Evolutionary conservation across 2,888 invertebrate genomes (phyloP).

Genomic region (Heliconius erato): DNA sequence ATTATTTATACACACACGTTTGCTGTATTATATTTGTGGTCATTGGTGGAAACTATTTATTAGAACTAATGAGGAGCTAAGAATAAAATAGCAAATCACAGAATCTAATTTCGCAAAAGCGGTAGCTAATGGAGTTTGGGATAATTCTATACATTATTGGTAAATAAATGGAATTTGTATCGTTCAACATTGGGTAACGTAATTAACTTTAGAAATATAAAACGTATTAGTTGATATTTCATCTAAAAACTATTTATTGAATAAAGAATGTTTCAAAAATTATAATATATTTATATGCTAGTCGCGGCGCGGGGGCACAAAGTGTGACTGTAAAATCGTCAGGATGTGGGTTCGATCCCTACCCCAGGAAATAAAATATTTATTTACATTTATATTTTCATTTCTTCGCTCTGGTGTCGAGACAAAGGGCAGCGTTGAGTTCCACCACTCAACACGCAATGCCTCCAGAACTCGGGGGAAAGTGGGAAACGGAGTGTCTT

Average conservation of each 20-base stretch:
- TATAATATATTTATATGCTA: too few species aligned
- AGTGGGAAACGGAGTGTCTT: too few species aligned
- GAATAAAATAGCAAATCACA: conserved; percentile 50
- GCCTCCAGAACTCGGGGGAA: too few species aligned
- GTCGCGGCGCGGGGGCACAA: too few species aligned
- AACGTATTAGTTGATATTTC: not conserved
- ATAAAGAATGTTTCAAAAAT: not conserved
- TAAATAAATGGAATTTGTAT: conserved; percentile 16
- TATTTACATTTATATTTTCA: too few species aligned
- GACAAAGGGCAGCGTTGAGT: too few species aligned
- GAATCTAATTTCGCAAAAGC: conserved; percentile 41
- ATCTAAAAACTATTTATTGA: not conserved
- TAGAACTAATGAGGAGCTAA: conserved; percentile 55
- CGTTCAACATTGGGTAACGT: not conserved
- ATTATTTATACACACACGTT: conserved; percentile 4
- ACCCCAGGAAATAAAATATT: too few species aligned
- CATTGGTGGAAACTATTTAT: conserved; percentile 64
- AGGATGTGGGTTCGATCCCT: too few species aligned
- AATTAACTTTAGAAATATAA: not conserved
- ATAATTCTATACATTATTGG: conserved; percentile 34
- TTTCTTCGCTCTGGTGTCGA: too few species aligned
- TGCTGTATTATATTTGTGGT: conserved; percentile 51
- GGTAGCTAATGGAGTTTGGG: conserved; percentile 40
- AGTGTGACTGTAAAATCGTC: too few species aligned
- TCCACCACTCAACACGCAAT: too few species aligned